Evolutionary conservation across 2,113 vertebrate species (phyloP).

Genomic region (Cyphomyrus plagiostoma): DNA sequence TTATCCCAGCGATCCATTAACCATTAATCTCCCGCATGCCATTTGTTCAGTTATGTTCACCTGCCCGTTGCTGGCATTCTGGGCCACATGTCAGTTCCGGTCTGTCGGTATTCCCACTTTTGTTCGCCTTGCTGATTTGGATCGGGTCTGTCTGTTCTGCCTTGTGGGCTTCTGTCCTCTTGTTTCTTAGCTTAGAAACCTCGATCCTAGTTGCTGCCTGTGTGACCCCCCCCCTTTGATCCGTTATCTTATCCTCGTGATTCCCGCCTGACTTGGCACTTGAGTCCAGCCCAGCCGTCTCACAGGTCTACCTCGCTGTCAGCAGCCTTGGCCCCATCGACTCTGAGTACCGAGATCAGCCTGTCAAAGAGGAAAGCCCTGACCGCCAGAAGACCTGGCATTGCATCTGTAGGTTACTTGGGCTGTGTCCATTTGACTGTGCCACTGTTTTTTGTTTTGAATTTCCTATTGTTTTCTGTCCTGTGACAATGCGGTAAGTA

Average conservation of each 20-base stretch:
- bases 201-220: background rate
- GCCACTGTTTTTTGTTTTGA: background rate
- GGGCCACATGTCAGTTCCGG: background rate
- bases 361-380: background rate
- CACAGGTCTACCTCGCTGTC: background rate
- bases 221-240: background rate
- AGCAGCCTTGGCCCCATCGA: background rate
- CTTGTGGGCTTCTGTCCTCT: background rate
- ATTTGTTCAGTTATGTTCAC: background rate
- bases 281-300: background rate
- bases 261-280: background rate
- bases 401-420: background rate
- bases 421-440: background rate
- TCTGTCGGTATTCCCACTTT: background rate
- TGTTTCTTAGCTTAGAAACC: background rate
- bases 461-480: background rate
- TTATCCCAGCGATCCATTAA: background rate
- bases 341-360: background rate
- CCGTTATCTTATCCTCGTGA: background rate
- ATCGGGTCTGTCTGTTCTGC: background rate
- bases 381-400: background rate
- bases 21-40: background rate
- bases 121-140: background rate
- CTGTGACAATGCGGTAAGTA: background rate
- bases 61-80: background rate